phyloP scores from a whole-genome alignment of 1,140 invertebrate species.

The Zophobas atratus region DNA sequence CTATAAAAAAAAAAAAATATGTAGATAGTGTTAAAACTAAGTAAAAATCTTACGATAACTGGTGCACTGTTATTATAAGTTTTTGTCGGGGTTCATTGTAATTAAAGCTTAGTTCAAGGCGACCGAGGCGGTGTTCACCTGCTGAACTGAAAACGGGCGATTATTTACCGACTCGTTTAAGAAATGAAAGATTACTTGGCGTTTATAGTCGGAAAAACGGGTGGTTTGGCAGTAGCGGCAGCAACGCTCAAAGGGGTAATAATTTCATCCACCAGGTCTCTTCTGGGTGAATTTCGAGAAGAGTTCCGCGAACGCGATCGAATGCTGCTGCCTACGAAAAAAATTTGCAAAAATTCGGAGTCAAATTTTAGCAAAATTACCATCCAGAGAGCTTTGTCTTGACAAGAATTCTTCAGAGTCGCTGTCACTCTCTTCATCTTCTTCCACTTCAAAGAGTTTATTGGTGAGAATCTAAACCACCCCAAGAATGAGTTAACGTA shows the following conservation, averaged over 20 bases:
- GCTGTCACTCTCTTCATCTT: slow-evolving; percentile 45
- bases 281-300: not conserved
- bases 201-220: not conserved
- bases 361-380: slow-evolving; percentile 61
- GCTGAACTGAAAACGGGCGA: slow-evolving; percentile 53
- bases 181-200: not conserved
- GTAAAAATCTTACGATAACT: slow-evolving; percentile 80
- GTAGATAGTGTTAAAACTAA: not conserved
- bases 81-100: slow-evolving; percentile 87
- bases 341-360: not conserved
- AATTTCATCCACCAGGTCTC: not conserved
- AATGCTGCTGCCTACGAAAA: slow-evolving; percentile 1
- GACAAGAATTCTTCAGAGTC: slow-evolving; percentile 45
- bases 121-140: slow-evolving; percentile 77
- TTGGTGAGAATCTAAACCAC: slow-evolving; percentile 37
- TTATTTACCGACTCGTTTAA: no score
- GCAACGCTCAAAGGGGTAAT: not conserved
- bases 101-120: slow-evolving; percentile 86
- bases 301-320: slow-evolving; percentile 8
- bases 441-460: slow-evolving; percentile 39
- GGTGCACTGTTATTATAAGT: slow-evolving; percentile 86
- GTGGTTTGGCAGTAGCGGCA: not conserved
- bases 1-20: slow-evolving; percentile 65
- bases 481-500: not conserved
- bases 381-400: slow-evolving; percentile 29